A percentile compares a stretch with the other conserved stretches of the same genome.
These are phyloP conservation scores for Leucoptera coffeella DNA, from an alignment of 2,888 invertebrate species.

Conservation along the genomic window DNA sequence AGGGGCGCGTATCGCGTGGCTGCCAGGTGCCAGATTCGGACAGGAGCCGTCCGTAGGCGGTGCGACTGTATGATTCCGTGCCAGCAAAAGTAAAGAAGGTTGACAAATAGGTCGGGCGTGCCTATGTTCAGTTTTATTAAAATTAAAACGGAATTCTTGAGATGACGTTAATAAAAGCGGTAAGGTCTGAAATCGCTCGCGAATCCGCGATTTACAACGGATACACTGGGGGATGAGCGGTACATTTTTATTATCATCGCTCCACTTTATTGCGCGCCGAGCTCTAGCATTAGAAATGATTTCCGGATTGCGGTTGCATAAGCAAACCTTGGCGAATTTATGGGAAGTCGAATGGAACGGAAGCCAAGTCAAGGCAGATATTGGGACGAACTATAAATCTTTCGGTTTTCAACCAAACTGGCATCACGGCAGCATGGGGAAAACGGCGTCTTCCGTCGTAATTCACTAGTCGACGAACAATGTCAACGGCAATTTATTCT, in stretches of 20 bases:
- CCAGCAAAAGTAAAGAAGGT: constrained; percentile 50
- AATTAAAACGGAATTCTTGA: constrained; percentile 47
- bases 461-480: constrained; percentile 34
- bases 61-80: constrained; percentile 46
- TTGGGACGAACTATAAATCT: constrained; percentile 23
- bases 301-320: constrained; percentile 21
- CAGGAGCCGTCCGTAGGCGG: constrained; percentile 22
- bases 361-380: no score
- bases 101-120: constrained; percentile 51
- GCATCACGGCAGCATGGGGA: constrained; percentile 16
- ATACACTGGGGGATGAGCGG: constrained; percentile 31
- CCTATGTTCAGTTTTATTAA: constrained; percentile 50
- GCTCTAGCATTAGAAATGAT: constrained; percentile 40
- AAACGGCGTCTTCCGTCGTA: constrained; percentile 30
- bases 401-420: constrained; percentile 20
- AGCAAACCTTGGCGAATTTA: neutral
- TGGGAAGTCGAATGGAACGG: constrained; percentile 1
- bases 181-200: constrained; percentile 30
- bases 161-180: constrained; percentile 36
- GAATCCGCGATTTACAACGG: constrained; percentile 26
- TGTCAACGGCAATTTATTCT: constrained; percentile 43
- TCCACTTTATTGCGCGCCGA: constrained; percentile 41
- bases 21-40: constrained; percentile 5
- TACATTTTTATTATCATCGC: constrained; percentile 45
- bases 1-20: constrained; percentile 32